These are phyloP conservation scores for Channallabes apus DNA, from an alignment of 2,797 vertebrate species.

Conservation along the genomic window DNA sequence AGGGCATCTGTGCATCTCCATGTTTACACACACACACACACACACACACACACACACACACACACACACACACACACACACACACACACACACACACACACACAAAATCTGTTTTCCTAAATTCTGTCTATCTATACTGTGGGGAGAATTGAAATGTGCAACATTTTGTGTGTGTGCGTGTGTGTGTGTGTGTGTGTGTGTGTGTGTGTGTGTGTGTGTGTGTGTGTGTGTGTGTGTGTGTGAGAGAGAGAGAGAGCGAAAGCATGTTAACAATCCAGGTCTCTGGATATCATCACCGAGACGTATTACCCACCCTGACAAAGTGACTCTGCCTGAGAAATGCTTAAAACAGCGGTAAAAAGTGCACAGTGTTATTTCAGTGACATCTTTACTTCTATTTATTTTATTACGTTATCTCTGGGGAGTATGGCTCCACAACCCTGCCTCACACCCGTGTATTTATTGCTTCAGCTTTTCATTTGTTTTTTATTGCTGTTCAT, in stretches of 20 bases:
- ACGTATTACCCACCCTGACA: slow-evolving; percentile 12
- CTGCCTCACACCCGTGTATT: slow-evolving; percentile 60
- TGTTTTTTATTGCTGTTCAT: slow-evolving; percentile 58
- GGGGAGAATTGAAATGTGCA: not conserved
- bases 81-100: slow-evolving; percentile 23
- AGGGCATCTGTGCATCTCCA: slow-evolving; percentile 75
- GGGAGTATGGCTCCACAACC: slow-evolving; percentile 63
- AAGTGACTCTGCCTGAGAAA: slow-evolving; percentile 11
- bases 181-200: not conserved
- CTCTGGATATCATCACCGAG: slow-evolving; percentile 30
- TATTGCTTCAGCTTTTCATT: slow-evolving; percentile 62
- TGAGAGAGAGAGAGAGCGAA: too few species aligned
- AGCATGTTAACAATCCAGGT: not conserved
- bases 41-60: slow-evolving; percentile 44
- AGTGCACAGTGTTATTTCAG: slow-evolving; percentile 48
- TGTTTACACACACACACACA: slow-evolving; percentile 62
- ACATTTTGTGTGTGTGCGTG: not conserved
- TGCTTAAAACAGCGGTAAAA: slow-evolving; percentile 40
- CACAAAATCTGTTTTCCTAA: not conserved
- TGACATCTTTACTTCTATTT: slow-evolving; percentile 41
- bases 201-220: slow-evolving; percentile 7
- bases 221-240: not conserved
- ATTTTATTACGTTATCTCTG: slow-evolving; percentile 64
- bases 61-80: not conserved
- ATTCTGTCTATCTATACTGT: slow-evolving; percentile 20